These are phyloP conservation scores for Peromyscus maniculatus DNA, from an alignment of 2,113 vertebrate species.

Conservation along the genomic window DNA sequence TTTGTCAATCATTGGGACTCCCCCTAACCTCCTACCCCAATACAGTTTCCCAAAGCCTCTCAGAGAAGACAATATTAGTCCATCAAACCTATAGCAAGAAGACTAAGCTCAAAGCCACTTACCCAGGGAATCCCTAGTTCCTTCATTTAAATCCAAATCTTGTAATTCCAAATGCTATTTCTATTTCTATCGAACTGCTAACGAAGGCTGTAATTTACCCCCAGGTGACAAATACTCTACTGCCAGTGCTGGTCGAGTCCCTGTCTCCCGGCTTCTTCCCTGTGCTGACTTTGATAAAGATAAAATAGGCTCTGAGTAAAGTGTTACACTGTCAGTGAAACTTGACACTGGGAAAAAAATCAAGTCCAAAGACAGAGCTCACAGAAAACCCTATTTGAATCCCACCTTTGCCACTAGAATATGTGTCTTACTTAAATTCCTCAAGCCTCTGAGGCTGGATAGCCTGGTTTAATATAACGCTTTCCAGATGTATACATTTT, in stretches of 20 bases:
- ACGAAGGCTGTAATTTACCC: neutral
- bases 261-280: neutral
- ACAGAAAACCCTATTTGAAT: neutral
- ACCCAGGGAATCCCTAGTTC: neutral
- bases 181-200: neutral
- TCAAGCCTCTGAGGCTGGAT: neutral
- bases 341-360: neutral
- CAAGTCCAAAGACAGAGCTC: neutral
- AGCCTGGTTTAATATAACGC: neutral
- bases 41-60: neutral
- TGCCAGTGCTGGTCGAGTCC: neutral
- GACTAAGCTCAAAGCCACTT: neutral
- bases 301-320: neutral
- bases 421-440: neutral
- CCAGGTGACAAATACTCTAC: neutral
- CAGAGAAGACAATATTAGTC: neutral
- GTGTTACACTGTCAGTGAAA: neutral
- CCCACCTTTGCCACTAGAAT: neutral
- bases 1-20: neutral
- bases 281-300: neutral
- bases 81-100: neutral
- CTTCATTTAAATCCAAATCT: neutral
- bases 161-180: conserved; percentile 12
- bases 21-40: neutral
- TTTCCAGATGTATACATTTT: neutral